phyloP scores from a whole-genome alignment of 2,888 invertebrate species.

The Matsumyia berberina region DNA sequence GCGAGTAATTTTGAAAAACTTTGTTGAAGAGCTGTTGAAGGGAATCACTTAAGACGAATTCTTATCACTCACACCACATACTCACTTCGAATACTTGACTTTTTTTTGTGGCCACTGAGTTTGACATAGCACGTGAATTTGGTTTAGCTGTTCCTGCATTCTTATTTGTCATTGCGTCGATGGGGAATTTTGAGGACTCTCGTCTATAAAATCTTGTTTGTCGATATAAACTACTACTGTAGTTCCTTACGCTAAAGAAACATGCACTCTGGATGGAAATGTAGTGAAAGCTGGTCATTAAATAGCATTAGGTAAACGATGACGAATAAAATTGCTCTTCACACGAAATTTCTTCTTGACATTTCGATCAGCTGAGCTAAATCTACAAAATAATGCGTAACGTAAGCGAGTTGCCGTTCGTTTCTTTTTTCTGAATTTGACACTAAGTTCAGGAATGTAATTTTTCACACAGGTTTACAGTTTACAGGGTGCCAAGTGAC shows the following conservation, averaged over 20 bases:
- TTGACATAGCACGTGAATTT: conserved; percentile 16
- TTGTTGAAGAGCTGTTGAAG: conserved; percentile 86
- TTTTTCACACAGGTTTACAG: no score
- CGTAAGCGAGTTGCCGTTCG: neutral
- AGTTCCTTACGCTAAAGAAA: conserved; percentile 35
- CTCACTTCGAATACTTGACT: conserved; percentile 58
- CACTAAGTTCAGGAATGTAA: neutral
- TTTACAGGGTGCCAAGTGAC: no score
- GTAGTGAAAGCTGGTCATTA: conserved; percentile 43
- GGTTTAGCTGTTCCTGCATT: conserved; percentile 12
- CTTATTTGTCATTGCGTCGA: conserved; percentile 56
- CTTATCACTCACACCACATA: neutral
- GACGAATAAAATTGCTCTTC: conserved; percentile 5
- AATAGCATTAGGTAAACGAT: conserved; percentile 45
- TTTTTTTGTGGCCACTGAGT: conserved; percentile 19
- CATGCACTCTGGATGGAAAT: conserved; percentile 16
- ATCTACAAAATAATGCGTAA: neutral
- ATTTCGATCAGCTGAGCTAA: conserved; percentile 37
- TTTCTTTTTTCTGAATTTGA: neutral
- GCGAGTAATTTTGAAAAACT: conserved; percentile 87
- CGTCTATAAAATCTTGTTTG: neutral
- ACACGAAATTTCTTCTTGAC: conserved; percentile 10
- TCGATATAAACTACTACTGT: neutral
- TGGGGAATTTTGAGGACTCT: neutral
- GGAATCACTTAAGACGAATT: conserved; percentile 18